Evolutionary conservation across 2,888 invertebrate genomes (phyloP), one percentile per base, ranked within the genome.

Genomic region (Hypomecis punctinalis): DNA sequence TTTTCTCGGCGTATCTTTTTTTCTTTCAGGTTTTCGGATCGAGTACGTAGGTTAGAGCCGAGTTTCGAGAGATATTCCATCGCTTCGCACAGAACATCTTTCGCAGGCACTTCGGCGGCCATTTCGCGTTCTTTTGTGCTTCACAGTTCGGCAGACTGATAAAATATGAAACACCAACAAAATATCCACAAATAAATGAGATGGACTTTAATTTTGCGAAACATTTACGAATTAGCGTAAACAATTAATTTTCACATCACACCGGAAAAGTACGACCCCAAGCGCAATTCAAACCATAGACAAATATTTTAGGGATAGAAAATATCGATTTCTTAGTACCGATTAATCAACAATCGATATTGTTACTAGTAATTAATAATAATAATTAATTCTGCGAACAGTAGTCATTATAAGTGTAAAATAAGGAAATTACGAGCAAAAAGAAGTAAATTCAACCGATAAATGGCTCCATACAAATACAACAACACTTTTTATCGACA

Each of bases 11-110:
- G 73, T 67, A 93, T 88, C 77, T 82, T 86, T 67, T 89, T 90
- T 42, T 87, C 83, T 68, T 83, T 89, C 8, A 93, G 66, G 58
- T 80, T 88, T 69, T 90, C 88, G 0, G 93, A 88, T 43, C 93
- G 86, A 56, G 79, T 74, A 45, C 85, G 82, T 62, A 93, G 80
- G 78, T 93, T 93, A 3, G 84, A 76, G 42, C 93, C 93, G 5
- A 93, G 82, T 77, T 89, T 93, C n/a, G 84, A 81, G 67, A 93
- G 81, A 82, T 93, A 93, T 72, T 90, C 91, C 80, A 89, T 87
- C 10, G 93, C 93, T 71, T 90, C 88, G 66, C 86, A 85, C 64
- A 93, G 69, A 45, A 91, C 83, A 81, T 90, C 90, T 76, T 80
- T 80, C 66, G 88, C 83, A 63, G 91, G 86, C 58, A 85, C 81